These are phyloP conservation scores for Rhorus exstirpatorius DNA, from an alignment of 2,888 invertebrate genomes.

Conservation along the genomic window DNA sequence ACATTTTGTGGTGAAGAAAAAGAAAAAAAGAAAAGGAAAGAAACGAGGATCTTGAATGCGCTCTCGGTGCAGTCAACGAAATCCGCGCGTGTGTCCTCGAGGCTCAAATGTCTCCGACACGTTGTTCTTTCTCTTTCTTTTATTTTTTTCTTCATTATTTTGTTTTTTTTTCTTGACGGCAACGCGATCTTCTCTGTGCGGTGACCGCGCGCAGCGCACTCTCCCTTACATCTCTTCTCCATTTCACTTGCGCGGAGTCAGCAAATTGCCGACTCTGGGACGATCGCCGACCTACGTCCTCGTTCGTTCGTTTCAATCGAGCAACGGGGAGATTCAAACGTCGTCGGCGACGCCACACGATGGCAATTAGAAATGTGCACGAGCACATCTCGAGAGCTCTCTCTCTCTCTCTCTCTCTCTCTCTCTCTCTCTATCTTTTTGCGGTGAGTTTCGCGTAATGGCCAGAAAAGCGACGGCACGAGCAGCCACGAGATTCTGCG, in stretches of 20 bases:
- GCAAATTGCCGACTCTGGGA: slow-evolving; percentile 36
- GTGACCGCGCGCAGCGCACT: slow-evolving; percentile 1
- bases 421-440: slow-evolving; percentile 10
- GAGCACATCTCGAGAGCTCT: slow-evolving; percentile 25
- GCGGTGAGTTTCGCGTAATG: slow-evolving; percentile 42
- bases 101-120: slow-evolving; percentile 67
- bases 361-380: slow-evolving; percentile 64
- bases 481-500: slow-evolving; percentile 37
- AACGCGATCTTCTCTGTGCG: slow-evolving; percentile 25
- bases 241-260: slow-evolving; percentile 76
- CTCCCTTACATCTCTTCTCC: slow-evolving; percentile 79
- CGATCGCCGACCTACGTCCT: slow-evolving; percentile 49
- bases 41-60: slow-evolving; percentile 53
- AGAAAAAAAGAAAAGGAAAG: slow-evolving; percentile 41
- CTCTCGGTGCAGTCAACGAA: slow-evolving; percentile 30
- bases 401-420: slow-evolving; percentile 12
- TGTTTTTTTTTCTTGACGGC: slow-evolving; percentile 25
- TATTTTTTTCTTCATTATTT: neutral
- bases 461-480: slow-evolving; percentile 3
- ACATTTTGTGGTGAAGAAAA: slow-evolving; percentile 8
- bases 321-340: slow-evolving; percentile 46
- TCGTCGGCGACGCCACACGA: slow-evolving; percentile 47
- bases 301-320: slow-evolving; percentile 34
- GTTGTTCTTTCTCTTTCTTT: slow-evolving; percentile 28
- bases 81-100: slow-evolving; percentile 64